Percentiles rank a stretch among this genome's conserved stretches.
These are phyloP conservation scores for Mesitornis unicolor DNA, from an alignment of 2,113 vertebrate genomes.

Conservation along the genomic window DNA sequence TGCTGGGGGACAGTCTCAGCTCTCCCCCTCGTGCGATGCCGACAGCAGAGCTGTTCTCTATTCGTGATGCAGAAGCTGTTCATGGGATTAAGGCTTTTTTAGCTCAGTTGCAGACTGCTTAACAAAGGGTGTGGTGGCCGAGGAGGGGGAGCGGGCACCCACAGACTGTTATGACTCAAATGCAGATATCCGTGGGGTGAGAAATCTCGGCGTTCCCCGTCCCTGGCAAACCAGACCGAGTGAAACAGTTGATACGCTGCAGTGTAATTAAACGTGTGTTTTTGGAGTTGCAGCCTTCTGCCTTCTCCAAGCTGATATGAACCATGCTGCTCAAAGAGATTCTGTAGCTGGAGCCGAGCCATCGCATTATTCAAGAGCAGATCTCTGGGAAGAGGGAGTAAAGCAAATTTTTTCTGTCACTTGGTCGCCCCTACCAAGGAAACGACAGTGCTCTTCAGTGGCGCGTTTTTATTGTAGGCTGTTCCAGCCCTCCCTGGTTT, in stretches of 20 bases:
- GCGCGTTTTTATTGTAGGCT: background rate
- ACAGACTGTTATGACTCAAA: background rate
- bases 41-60: background rate
- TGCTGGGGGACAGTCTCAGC: background rate
- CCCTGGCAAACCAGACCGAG: background rate
- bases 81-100: background rate
- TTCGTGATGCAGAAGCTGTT: background rate
- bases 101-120: background rate
- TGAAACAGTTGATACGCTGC: background rate
- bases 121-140: background rate
- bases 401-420: background rate
- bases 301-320: background rate
- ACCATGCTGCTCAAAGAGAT: background rate
- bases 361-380: background rate
- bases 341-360: slow-evolving; percentile 14
- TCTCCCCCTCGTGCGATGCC: background rate
- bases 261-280: background rate
- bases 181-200: background rate
- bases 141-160: background rate
- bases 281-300: background rate
- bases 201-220: background rate
- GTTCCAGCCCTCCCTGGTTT: background rate
- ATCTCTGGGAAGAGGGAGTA: background rate
- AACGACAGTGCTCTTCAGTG: background rate
- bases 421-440: background rate